phyloP scores from a whole-genome alignment of 2,888 invertebrate species.

The Ceriagrion tenellum region DNA sequence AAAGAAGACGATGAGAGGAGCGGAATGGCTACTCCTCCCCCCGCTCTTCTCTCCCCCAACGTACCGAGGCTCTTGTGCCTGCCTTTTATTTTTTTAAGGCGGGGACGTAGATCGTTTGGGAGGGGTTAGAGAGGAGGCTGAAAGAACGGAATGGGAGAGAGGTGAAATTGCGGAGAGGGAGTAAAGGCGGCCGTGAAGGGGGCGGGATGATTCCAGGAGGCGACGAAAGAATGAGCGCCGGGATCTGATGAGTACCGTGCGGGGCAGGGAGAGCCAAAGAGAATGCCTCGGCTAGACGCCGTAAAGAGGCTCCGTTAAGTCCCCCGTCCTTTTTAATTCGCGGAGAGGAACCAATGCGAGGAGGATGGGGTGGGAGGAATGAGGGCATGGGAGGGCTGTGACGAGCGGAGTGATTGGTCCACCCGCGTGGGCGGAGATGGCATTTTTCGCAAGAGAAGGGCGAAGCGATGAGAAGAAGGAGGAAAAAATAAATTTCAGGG shows the following conservation, averaged over 20 bases:
- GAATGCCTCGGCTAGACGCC: slow-evolving; percentile 2
- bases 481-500: slow-evolving; percentile 4
- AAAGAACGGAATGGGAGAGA: not conserved
- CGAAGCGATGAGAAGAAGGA: not conserved
- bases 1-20: slow-evolving; percentile 61
- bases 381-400: too few species aligned
- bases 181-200: not conserved
- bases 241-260: not conserved
- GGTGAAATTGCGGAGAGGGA: too few species aligned
- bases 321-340: not conserved
- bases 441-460: not conserved
- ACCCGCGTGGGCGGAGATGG: not conserved
- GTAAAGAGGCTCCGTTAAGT: not conserved
- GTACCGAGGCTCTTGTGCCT: not conserved
- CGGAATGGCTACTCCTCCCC: not conserved
- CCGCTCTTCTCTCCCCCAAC: too few species aligned
- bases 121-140: not conserved
- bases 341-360: not conserved
- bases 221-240: not conserved
- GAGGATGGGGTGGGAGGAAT: not conserved
- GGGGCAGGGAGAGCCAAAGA: not conserved
- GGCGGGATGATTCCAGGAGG: not conserved
- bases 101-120: not conserved
- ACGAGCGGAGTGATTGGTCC: not conserved
- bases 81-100: not conserved